Conservation (phyloP, 2,888 invertebrate species). For the Clistopyga incitator region DNA sequence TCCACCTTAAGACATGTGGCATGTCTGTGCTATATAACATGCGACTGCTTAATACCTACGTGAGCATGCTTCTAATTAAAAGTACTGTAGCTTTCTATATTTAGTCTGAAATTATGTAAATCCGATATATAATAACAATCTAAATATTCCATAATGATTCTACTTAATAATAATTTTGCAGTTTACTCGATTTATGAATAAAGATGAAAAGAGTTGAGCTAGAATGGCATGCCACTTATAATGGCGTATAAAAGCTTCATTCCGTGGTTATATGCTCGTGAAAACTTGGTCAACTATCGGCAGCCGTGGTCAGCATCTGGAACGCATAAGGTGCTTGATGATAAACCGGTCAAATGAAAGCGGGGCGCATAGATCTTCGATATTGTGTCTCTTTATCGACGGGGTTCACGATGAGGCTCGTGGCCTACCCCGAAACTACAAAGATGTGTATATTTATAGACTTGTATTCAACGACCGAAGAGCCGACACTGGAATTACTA, state of each 20-base stretch:
- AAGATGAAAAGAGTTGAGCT: too few relatives aligned
- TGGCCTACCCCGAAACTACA: slow-evolving; percentile 1
- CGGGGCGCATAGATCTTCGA: slow-evolving; percentile 48
- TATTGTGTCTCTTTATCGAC: slow-evolving; percentile 56
- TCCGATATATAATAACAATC: too few relatives aligned
- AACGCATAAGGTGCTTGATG: slow-evolving; percentile 38
- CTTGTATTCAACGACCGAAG: background rate
- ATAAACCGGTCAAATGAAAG: slow-evolving; percentile 50
- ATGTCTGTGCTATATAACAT: too few relatives aligned
- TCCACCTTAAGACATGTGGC: too few relatives aligned
- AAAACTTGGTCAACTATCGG: slow-evolving; percentile 15
- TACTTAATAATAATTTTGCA: too few relatives aligned
- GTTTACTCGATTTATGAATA: too few relatives aligned
- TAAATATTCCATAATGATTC: too few relatives aligned
- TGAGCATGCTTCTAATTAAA: too few relatives aligned
- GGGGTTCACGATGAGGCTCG: slow-evolving; percentile 15
- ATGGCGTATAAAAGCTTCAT: slow-evolving; percentile 15
- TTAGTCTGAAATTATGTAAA: too few relatives aligned
- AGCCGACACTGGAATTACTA: slow-evolving; percentile 17
- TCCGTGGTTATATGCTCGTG: background rate
- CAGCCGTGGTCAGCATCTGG: slow-evolving; percentile 51
- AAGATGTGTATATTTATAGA: slow-evolving; percentile 26
- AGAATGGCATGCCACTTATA: background rate
- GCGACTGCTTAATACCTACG: too few relatives aligned
- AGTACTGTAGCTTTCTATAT: too few relatives aligned